A percentile compares a stretch with the other conserved stretches of the same genome.
Conservation (phyloP, 2,888 invertebrate species). For the Acanthococcus lagerstroemiae region DNA sequence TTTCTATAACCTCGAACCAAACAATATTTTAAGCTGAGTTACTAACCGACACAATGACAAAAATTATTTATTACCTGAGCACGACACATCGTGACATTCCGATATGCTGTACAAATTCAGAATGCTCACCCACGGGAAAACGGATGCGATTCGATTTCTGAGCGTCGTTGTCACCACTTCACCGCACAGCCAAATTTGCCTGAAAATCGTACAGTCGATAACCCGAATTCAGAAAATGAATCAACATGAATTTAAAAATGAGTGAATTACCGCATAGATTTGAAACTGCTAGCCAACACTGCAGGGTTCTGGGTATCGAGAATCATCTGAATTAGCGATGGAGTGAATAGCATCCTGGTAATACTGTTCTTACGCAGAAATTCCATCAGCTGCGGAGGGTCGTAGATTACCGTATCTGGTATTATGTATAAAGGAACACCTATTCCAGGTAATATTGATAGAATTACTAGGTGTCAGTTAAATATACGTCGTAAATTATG, state of each 20-base stretch:
- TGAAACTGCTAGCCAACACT: constrained; percentile 11
- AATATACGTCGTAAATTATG: no score
- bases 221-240: background rate
- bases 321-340: constrained; percentile 37
- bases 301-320: constrained; percentile 33
- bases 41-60: background rate
- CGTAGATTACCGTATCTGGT: constrained; percentile 38
- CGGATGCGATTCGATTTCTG: constrained; percentile 34
- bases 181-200: constrained; percentile 38
- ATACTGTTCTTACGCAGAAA: constrained; percentile 36
- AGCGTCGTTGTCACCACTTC: constrained; percentile 38
- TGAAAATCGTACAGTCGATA: constrained; percentile 31
- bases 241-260: background rate
- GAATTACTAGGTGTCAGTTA: background rate
- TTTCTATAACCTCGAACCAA: no score
- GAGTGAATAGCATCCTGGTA: constrained; percentile 38
- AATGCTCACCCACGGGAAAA: constrained; percentile 36
- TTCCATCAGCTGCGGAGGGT: constrained; percentile 36
- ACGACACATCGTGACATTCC: constrained; percentile 38
- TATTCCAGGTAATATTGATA: constrained; percentile 3
- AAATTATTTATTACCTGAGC: constrained; percentile 33
- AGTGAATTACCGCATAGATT: constrained; percentile 30
- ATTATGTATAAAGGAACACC: constrained; percentile 38
- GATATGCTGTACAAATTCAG: constrained; percentile 39
- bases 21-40: background rate